These are phyloP conservation scores for Carlito syrichta DNA, from an alignment of 2,113 vertebrate genomes.

Conservation along the genomic window DNA sequence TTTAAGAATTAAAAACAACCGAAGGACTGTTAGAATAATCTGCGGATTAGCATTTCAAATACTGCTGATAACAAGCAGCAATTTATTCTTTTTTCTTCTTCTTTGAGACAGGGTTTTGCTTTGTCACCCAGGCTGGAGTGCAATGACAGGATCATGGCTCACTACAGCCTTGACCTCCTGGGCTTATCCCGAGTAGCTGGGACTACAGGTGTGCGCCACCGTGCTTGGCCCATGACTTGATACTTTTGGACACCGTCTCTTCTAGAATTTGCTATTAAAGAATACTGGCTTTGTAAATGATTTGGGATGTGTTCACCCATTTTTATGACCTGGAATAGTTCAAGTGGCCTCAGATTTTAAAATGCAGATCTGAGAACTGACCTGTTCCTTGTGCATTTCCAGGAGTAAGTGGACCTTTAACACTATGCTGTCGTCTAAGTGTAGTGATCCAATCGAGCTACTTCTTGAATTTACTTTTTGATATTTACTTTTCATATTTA, in stretches of 20 bases:
- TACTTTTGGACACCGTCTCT: background rate
- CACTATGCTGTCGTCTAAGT: background rate
- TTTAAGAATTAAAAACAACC: slow-evolving; percentile 27
- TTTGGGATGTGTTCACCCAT: background rate
- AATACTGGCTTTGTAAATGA: background rate
- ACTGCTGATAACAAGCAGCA: background rate
- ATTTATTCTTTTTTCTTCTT: background rate
- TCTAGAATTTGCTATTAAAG: background rate
- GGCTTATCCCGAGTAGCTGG: too few relatives aligned
- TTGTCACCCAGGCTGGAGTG: too few relatives aligned
- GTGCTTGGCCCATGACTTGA: too few relatives aligned
- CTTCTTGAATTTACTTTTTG: background rate
- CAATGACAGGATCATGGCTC: too few relatives aligned
- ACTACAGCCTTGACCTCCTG: too few relatives aligned
- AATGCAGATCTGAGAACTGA: background rate
- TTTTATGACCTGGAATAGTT: slow-evolving; percentile 4
- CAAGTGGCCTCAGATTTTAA: background rate
- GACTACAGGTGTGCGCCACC: too few relatives aligned
- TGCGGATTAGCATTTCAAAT: slow-evolving; percentile 12
- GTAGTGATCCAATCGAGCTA: background rate
- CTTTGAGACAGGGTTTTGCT: too few relatives aligned
- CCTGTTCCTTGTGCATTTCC: background rate
- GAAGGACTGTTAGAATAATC: background rate
- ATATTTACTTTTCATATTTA: background rate
- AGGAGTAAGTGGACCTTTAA: background rate